Percentiles rank a stretch among this genome's conserved stretches.
These are phyloP conservation scores for Sylvia atricapilla DNA, from an alignment of 2,113 vertebrate species.

Conservation along the genomic window DNA sequence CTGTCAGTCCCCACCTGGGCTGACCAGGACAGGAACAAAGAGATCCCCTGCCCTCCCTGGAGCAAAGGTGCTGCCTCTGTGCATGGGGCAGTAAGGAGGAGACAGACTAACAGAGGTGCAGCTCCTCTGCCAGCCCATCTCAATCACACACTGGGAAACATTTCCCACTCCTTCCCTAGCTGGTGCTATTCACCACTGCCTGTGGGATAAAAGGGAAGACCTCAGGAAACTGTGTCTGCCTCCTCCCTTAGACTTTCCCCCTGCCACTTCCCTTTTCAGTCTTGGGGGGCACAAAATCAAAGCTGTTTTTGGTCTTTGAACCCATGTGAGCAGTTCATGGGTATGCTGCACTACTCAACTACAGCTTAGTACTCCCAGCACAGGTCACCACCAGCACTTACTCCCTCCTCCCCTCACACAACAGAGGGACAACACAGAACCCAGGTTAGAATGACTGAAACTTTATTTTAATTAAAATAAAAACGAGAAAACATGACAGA, in stretches of 20 bases:
- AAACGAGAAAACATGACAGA: not conserved
- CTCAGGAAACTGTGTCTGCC: not conserved
- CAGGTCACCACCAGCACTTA: not conserved
- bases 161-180: not conserved
- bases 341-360: not conserved
- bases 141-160: rapidly evolving
- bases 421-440: conserved; percentile 45
- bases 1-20: not conserved
- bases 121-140: not conserved
- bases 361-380: not conserved
- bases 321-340: not conserved
- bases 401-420: not conserved
- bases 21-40: not conserved
- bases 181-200: rapidly evolving
- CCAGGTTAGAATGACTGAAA: not conserved
- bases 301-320: not conserved
- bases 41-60: not conserved
- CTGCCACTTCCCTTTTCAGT: not conserved
- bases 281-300: not conserved
- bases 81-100: not conserved
- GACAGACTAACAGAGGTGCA: not conserved
- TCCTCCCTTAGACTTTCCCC: not conserved
- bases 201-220: not conserved
- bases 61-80: not conserved
- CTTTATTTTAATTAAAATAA: conserved; percentile 21